phyloP scores from a whole-genome alignment of 1,140 invertebrate genomes.

The Heliconius nattereri region DNA sequence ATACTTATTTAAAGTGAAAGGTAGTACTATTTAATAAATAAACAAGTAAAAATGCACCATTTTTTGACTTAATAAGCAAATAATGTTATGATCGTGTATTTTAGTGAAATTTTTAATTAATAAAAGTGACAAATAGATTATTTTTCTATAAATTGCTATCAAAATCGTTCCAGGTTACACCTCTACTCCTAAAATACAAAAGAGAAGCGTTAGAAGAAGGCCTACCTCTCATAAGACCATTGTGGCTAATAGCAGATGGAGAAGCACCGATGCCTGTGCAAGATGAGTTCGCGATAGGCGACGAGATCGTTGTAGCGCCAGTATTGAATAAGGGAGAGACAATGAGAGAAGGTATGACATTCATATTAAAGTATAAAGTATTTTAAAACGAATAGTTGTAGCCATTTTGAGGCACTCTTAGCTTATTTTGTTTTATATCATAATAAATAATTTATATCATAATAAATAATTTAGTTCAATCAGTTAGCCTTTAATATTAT shows the following conservation, averaged over 20 bases:
- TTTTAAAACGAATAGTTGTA: too few species aligned
- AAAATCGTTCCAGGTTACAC: conserved; percentile 82
- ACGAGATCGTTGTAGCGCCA: conserved; percentile 95
- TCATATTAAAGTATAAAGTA: neutral
- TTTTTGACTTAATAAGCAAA: too few species aligned
- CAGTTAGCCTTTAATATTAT: too few species aligned
- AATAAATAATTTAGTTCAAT: too few species aligned
- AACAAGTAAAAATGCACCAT: too few species aligned
- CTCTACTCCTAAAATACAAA: conserved; percentile 88
- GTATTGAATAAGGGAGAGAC: conserved; percentile 87
- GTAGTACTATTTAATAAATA: too few species aligned
- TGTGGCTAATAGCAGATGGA: conserved; percentile 95
- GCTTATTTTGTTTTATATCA: too few species aligned
- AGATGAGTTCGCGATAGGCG: conserved; percentile 95
- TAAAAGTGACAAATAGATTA: neutral
- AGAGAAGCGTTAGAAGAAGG: conserved; percentile 89
- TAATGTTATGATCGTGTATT: too few species aligned
- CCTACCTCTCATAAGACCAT: conserved; percentile 91
- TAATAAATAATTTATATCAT: too few species aligned
- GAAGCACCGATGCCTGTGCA: conserved; percentile 90
- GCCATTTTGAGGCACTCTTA: too few species aligned
- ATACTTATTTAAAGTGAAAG: too few species aligned
- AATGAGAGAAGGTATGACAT: conserved; percentile 82
- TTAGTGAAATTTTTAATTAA: too few species aligned
- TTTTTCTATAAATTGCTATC: neutral